These are phyloP conservation scores for Platycnemis pennipes DNA, from an alignment of 2,888 invertebrate species.

Conservation along the genomic window DNA sequence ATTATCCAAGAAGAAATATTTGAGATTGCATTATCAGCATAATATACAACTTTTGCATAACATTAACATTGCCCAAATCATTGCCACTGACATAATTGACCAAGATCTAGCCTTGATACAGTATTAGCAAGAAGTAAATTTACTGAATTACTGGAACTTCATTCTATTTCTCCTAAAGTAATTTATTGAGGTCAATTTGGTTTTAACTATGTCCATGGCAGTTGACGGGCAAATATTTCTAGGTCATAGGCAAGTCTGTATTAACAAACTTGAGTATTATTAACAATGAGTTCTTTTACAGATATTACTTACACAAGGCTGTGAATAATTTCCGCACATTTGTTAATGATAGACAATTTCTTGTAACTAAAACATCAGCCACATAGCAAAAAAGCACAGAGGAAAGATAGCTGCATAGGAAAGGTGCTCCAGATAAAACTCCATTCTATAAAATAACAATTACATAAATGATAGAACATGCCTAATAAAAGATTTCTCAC, in stretches of 20 bases:
- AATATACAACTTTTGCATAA: no score
- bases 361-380: constrained; percentile 84
- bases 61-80: neutral
- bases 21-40: no score
- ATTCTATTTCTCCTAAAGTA: neutral
- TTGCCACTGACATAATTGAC: neutral
- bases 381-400: constrained; percentile 86
- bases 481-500: neutral
- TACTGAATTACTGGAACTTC: neutral
- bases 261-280: neutral
- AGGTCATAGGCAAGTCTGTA: neutral
- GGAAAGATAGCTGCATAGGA: constrained; percentile 86
- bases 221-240: neutral
- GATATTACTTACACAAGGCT: constrained; percentile 80
- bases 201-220: neutral
- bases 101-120: neutral
- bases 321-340: constrained; percentile 86
- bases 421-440: constrained; percentile 85
- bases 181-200: neutral
- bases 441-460: constrained; percentile 81
- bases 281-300: neutral
- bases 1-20: no score
- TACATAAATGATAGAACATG: neutral
- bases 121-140: neutral
- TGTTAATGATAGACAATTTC: constrained; percentile 82